phyloP scores from a whole-genome alignment of 2,888 invertebrate genomes.

The Junonia oenone region DNA sequence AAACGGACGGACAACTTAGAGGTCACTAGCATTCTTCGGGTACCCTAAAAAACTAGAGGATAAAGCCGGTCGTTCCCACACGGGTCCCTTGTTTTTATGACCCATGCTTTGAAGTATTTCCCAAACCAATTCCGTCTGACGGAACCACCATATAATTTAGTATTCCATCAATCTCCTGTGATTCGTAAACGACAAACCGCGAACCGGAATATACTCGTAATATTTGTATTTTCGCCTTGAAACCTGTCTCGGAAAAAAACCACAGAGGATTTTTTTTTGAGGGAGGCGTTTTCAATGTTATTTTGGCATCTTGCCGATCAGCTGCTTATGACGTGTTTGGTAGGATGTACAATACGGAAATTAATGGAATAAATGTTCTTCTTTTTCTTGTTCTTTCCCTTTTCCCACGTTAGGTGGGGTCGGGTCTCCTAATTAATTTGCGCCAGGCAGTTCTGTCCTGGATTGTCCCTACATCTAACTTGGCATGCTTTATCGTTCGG shows the following conservation, averaged over 20 bases:
- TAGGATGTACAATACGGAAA: too few relatives aligned
- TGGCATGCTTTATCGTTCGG: too few relatives aligned
- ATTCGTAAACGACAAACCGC: slow-evolving; percentile 58
- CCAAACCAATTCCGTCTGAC: slow-evolving; percentile 53
- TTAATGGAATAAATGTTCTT: too few relatives aligned
- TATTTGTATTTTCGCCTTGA: slow-evolving; percentile 7
- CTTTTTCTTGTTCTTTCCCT: too few relatives aligned
- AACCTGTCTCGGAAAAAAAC: background rate
- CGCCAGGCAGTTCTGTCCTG: too few relatives aligned
- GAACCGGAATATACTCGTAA: slow-evolving; percentile 5
- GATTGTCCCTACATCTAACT: too few relatives aligned
- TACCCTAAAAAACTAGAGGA: slow-evolving; percentile 42
- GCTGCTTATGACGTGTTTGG: too few relatives aligned
- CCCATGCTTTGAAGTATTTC: slow-evolving; percentile 40
- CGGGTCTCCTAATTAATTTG: too few relatives aligned
- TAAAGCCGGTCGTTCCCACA: slow-evolving; percentile 64
- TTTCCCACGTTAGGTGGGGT: too few relatives aligned
- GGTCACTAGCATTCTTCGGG: too few relatives aligned
- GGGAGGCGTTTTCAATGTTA: background rate
- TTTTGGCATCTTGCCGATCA: background rate
- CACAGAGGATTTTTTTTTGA: background rate
- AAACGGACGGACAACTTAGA: too few relatives aligned
- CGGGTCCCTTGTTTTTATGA: slow-evolving; percentile 46
- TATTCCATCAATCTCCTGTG: slow-evolving; percentile 60
- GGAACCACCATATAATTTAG: slow-evolving; percentile 67